Base-by-base conservation (phyloP, 2,888 invertebrate species). In the Agonopterix subpropinquella region DNA sequence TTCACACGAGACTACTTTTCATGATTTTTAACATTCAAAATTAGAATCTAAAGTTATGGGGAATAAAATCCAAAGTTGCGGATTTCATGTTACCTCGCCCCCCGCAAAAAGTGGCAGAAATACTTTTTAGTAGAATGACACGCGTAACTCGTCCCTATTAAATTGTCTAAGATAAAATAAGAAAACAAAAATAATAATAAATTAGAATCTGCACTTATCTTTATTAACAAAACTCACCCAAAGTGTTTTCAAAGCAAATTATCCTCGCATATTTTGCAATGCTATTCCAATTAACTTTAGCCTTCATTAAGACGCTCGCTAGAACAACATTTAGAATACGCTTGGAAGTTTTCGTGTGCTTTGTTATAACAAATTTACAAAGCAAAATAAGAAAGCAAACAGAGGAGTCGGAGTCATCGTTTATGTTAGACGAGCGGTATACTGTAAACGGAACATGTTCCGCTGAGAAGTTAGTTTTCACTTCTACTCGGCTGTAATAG, bases 331-430 rank as follows among this genome's bases (percentile, higher is more conserved):
- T 28, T 58, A 62, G 68, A 4, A 59, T 61, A 51, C 53, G 52
- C 60, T 57, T 44, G 48, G 42, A 64, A 70, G 57, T 70, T 73
- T 62, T 62, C 62, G 67, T 64, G 55, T 65, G 69, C 69, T 71
- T 73, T 71, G 74, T 72, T 73, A 64, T 61, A 68, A 69, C 70
- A 73, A 75, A 71, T 67, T 71, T 71, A 67, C 70, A 67, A 70
- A 76, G 73, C 65, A 55, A 73, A 79, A 75, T 74, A 77, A 78
- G 72, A 74, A 72, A 70, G 71, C 62, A 79, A 81, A 79, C 79
- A 80, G 70, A 67, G 65, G 68, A 70, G 71, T 63, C 65, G 65
- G 64, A 77, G 70, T 77, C 78, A 79, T 78, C 77, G 79, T 75
- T 80, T 78, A 72, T 71, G 70, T 75, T 77, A 65, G 71, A 74